A percentile compares a stretch with the other conserved stretches of the same genome.
phyloP scores from a whole-genome alignment of 2,797 vertebrate species.

The Tolypeutes matacus region DNA sequence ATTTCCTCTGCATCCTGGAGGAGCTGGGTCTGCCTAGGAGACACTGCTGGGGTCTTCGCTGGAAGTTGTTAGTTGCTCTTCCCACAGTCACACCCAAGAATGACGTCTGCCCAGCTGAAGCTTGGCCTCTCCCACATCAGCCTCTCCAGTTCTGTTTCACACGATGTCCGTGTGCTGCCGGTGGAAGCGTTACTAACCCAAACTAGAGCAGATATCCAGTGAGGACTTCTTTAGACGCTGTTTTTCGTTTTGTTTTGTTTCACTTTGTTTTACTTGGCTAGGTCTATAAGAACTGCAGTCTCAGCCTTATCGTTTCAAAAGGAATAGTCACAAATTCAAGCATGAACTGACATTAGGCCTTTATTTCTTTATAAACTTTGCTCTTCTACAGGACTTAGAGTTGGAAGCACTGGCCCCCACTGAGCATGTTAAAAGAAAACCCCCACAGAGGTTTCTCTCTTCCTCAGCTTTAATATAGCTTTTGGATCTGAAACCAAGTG shows the following conservation, averaged over 20 bases:
- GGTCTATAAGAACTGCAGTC: too few relatives aligned
- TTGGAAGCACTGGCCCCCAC: fast-evolving
- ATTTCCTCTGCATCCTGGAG: too few relatives aligned
- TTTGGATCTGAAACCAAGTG: not conserved
- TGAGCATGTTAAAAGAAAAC: not conserved
- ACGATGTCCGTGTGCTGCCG: fast-evolving
- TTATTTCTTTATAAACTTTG: not conserved
- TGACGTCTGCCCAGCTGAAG: fast-evolving
- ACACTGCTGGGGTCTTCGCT: not conserved
- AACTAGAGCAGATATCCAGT: not conserved
- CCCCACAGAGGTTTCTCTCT: fast-evolving
- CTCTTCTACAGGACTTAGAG: not conserved
- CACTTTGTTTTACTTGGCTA: not conserved
- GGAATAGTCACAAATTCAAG: not conserved
- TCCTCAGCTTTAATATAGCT: not conserved
- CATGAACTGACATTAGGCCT: not conserved
- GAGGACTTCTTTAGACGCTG: too few relatives aligned
- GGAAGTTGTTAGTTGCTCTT: not conserved
- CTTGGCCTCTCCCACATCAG: too few relatives aligned
- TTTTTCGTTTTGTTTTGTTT: not conserved
- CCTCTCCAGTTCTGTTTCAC: fast-evolving
- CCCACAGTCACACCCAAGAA: not conserved
- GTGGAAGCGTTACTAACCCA: fast-evolving
- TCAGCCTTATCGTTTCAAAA: not conserved
- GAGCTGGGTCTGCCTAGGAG: not conserved